These are phyloP conservation scores for Gouania willdenowi DNA, from an alignment of 2,797 vertebrate genomes.

Conservation along the genomic window DNA sequence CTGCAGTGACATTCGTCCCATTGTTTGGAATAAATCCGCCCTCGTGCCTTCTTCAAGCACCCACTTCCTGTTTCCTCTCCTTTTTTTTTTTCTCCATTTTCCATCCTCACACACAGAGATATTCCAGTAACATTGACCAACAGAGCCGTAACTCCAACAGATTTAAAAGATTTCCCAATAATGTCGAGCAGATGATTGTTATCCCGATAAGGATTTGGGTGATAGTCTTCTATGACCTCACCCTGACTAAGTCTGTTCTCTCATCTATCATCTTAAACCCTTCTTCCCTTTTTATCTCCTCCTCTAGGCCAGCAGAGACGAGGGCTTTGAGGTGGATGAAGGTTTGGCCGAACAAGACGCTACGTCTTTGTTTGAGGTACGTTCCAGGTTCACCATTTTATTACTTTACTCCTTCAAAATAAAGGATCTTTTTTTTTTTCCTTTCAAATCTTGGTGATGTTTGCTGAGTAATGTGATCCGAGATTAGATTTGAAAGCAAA, in stretches of 20 bases:
- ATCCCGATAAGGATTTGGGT: constrained; percentile 14
- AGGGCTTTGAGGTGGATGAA: constrained; percentile 81
- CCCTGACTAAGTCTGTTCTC: not conserved
- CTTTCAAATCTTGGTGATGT: not conserved
- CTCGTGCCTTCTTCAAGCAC: not conserved
- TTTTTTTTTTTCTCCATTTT: constrained; percentile 23
- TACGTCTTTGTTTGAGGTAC: constrained; percentile 84
- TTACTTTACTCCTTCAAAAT: not conserved
- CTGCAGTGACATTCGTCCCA: constrained; percentile 30
- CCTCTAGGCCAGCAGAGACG: constrained; percentile 83
- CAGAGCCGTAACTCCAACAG: not conserved
- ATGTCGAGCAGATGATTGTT: constrained; percentile 33
- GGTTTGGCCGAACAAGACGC: constrained; percentile 86
- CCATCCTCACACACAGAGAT: constrained; percentile 26
- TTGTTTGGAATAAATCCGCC: constrained; percentile 22
- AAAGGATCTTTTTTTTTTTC: not conserved
- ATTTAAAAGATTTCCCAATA: constrained; percentile 1
- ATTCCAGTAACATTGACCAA: not conserved
- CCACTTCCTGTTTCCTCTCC: constrained; percentile 18
- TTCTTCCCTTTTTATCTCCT: not conserved
- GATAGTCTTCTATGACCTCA: constrained; percentile 20
- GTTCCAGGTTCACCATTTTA: constrained; percentile 3
- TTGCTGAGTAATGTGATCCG: constrained; percentile 9
- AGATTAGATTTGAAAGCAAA: too few species aligned
- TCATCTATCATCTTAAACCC: constrained; percentile 8